Evolutionary conservation across 2,797 vertebrate genomes (phyloP).

Genomic region (Scolopax bukidnonensis): DNA sequence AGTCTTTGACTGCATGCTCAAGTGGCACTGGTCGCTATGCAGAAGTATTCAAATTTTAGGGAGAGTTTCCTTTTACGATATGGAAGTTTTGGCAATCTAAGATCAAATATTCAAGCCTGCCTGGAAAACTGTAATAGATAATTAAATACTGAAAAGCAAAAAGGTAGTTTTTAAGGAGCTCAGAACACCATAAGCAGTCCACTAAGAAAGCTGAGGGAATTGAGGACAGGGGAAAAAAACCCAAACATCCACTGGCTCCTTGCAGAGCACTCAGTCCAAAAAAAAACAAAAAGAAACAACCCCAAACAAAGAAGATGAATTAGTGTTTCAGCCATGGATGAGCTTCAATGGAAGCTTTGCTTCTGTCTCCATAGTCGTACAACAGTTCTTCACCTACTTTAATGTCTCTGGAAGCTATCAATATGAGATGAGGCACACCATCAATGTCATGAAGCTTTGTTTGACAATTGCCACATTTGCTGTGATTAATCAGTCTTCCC

Average conservation of each 20-base stretch:
- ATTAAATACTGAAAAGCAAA: slow-evolving; percentile 75
- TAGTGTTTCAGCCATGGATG: slow-evolving; percentile 94
- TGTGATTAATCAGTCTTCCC: slow-evolving; percentile 94
- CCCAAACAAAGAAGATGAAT: not conserved
- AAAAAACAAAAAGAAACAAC: not conserved
- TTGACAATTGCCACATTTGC: slow-evolving; percentile 94
- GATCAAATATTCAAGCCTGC: slow-evolving; percentile 72
- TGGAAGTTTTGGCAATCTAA: slow-evolving; percentile 77
- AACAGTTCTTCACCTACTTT: slow-evolving; percentile 88
- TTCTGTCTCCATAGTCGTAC: slow-evolving; percentile 95
- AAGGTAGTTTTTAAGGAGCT: slow-evolving; percentile 72
- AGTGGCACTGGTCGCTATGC: slow-evolving; percentile 71
- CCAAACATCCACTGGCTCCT: slow-evolving; percentile 24
- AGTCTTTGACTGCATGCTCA: slow-evolving; percentile 78
- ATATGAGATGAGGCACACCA: slow-evolving; percentile 89
- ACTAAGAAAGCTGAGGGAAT: slow-evolving; percentile 66
- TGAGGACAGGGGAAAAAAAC: not conserved
- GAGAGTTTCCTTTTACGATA: slow-evolving; percentile 60
- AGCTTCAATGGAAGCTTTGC: slow-evolving; percentile 88
- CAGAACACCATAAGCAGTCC: slow-evolving; percentile 68
- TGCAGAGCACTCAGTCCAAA: slow-evolving; percentile 56
- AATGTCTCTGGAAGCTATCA: slow-evolving; percentile 92
- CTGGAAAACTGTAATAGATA: slow-evolving; percentile 68
- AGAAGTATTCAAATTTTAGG: slow-evolving; percentile 81
- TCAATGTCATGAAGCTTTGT: slow-evolving; percentile 90